Evolutionary conservation across 2,888 invertebrate species (phyloP).

Genomic region (Dicycla oo): DNA sequence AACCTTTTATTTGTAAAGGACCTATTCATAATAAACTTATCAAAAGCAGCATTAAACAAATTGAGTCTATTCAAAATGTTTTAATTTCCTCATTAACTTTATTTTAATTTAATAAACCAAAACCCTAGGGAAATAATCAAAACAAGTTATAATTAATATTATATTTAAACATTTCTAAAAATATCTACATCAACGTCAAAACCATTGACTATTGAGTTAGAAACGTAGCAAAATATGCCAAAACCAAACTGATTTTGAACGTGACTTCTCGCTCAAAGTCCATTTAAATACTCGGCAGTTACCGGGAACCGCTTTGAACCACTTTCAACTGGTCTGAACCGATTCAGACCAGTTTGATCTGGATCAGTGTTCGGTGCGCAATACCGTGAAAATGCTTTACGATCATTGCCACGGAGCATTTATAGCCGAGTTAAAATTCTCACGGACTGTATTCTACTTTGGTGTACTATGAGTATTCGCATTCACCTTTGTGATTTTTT

Average conservation of each 20-base stretch:
- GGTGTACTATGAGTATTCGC: slow-evolving; percentile 57
- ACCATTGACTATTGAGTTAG: slow-evolving; percentile 21
- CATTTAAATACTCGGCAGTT: slow-evolving; percentile 61
- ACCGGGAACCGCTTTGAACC: slow-evolving; percentile 58
- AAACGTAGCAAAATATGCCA: slow-evolving; percentile 44
- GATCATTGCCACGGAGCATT: slow-evolving; percentile 80
- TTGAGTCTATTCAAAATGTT: slow-evolving; percentile 6
- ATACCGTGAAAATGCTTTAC: slow-evolving; percentile 83
- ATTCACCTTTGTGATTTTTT: slow-evolving; percentile 21
- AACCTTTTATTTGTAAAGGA: background rate
- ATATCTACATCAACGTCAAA: slow-evolving; percentile 13
- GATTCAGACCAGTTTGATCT: slow-evolving; percentile 72
- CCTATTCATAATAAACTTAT: background rate
- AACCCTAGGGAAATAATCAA: background rate
- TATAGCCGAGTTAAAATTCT: slow-evolving; percentile 83
- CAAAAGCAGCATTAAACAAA: slow-evolving; percentile 15
- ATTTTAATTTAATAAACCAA: slow-evolving; percentile 11
- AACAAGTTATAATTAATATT: slow-evolving; percentile 12
- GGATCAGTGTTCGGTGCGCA: slow-evolving; percentile 73
- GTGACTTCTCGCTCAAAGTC: slow-evolving; percentile 53
- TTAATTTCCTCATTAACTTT: background rate
- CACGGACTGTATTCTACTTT: slow-evolving; percentile 67
- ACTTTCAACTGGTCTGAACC: slow-evolving; percentile 67
- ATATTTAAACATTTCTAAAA: slow-evolving; percentile 12
- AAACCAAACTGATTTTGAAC: slow-evolving; percentile 58